phyloP scores from a whole-genome alignment of 2,797 vertebrate genomes.

The Falco peregrinus region DNA sequence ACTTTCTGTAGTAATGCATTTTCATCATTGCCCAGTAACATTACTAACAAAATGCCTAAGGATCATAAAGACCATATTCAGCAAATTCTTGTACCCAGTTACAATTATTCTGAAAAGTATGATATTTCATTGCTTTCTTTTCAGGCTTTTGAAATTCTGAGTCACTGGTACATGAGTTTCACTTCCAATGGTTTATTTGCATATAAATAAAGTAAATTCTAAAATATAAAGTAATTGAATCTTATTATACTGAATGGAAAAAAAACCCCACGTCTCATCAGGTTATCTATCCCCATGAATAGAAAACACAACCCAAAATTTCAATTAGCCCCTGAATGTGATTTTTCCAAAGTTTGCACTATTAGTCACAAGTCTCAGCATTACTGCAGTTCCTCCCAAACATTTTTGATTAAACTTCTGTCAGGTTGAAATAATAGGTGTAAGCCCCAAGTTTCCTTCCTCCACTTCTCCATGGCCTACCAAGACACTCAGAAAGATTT shows the following conservation, averaged over 20 bases:
- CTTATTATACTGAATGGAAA: neutral
- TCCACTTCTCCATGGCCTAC: neutral
- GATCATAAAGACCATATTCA: neutral
- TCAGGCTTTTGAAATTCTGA: slow-evolving; percentile 16
- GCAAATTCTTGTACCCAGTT: slow-evolving; percentile 23
- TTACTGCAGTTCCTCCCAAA: neutral
- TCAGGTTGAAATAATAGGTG: neutral
- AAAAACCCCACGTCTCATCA: neutral
- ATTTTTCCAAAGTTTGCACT: neutral
- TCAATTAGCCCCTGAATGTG: neutral
- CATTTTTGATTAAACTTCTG: neutral
- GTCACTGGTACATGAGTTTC: neutral
- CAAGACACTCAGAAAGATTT: neutral
- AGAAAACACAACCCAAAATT: neutral
- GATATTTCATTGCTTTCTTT: neutral
- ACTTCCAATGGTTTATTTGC: neutral
- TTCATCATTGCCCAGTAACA: slow-evolving; percentile 2
- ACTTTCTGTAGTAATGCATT: neutral
- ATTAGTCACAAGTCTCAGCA: neutral
- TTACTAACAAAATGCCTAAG: neutral
- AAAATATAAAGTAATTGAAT: slow-evolving; percentile 7
- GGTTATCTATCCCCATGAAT: neutral
- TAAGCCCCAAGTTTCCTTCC: neutral
- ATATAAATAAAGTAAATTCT: slow-evolving; percentile 1
- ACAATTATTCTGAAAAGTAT: neutral